Evolutionary conservation across 2,113 vertebrate species (phyloP).

Genomic region (Pluvianellus socialis): DNA sequence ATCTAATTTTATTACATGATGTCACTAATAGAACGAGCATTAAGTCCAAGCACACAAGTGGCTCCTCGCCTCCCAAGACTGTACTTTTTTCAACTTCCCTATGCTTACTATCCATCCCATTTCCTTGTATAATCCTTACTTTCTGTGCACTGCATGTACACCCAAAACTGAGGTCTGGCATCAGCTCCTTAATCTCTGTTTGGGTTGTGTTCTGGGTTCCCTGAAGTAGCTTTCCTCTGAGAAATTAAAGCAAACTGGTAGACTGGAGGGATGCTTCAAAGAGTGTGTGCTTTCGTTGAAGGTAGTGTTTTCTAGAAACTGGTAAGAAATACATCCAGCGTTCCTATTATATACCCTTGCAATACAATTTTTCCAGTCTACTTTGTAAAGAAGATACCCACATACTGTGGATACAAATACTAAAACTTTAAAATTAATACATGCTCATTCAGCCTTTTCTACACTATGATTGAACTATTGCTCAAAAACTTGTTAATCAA

Average conservation of each 20-base stretch:
- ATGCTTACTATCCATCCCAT: not conserved
- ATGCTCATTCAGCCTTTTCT: not conserved
- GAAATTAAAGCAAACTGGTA: not conserved
- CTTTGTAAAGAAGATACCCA: not conserved
- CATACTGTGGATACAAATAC: not conserved
- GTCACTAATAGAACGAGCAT: not conserved
- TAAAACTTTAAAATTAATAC: not conserved
- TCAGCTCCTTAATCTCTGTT: not conserved
- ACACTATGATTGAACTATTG: rapidly evolving
- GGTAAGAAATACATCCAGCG: not conserved
- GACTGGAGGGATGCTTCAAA: not conserved
- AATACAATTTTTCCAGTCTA: not conserved
- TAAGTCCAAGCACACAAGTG: not conserved
- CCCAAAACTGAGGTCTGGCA: not conserved
- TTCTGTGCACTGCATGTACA: not conserved
- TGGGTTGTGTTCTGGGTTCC: not conserved
- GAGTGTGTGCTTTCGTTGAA: not conserved
- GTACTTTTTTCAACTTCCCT: not conserved
- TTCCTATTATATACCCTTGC: not conserved
- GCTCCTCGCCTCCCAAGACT: not conserved
- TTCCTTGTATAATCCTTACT: not conserved
- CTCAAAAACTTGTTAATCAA: not conserved
- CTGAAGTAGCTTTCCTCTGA: not conserved
- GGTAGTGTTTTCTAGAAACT: not conserved
- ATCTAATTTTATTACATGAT: not conserved